Percentiles rank a stretch among this genome's conserved stretches.
phyloP scores from a whole-genome alignment of 2,797 vertebrate genomes.

The Gymnocypris eckloni region DNA sequence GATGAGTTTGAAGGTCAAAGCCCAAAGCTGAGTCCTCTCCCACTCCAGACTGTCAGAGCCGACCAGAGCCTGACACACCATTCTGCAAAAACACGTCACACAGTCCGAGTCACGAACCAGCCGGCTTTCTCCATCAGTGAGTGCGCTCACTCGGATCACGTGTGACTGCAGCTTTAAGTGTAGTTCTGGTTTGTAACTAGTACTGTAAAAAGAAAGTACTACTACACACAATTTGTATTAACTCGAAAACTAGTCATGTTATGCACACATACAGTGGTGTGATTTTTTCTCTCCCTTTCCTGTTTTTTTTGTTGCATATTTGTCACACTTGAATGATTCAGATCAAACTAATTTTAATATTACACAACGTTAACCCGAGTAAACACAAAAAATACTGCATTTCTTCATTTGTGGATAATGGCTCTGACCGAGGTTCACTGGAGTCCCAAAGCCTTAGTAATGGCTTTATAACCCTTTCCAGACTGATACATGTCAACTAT shows the following conservation, averaged over 20 bases:
- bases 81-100: slow-evolving; percentile 71
- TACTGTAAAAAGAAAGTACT: background rate
- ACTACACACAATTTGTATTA: background rate
- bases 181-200: background rate
- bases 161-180: background rate
- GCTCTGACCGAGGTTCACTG: no score
- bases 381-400: no score
- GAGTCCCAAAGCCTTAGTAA: no score
- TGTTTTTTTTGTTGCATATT: no score
- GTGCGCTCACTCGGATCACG: background rate
- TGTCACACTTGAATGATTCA: no score
- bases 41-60: slow-evolving; percentile 94
- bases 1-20: slow-evolving; percentile 93
- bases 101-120: background rate
- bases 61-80: slow-evolving; percentile 95
- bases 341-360: no score
- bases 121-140: background rate
- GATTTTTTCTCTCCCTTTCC: no score
- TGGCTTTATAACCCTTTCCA: no score
- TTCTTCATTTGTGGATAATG: no score
- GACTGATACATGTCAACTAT: no score
- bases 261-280: no score
- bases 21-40: slow-evolving; percentile 97
- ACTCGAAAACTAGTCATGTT: slow-evolving; percentile 8
- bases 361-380: no score